Percentiles rank a stretch among this genome's conserved stretches.
These are phyloP conservation scores for Vollenhovia emeryi DNA, from an alignment of 1,140 invertebrate species.

Conservation along the genomic window DNA sequence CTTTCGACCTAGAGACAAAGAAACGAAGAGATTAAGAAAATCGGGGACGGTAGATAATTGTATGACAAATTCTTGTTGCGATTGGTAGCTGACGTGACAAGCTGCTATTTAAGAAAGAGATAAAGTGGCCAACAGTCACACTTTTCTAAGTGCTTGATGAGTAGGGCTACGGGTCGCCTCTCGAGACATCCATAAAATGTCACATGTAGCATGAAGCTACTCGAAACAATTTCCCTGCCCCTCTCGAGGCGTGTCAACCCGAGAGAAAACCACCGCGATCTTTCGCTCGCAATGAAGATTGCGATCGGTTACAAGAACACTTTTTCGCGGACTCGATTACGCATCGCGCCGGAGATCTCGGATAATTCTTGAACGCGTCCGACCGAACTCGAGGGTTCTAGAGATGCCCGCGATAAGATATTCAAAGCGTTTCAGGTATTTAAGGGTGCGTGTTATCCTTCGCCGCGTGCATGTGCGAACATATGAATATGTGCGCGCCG, in stretches of 20 bases:
- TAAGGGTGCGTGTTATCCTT: slow-evolving; percentile 75
- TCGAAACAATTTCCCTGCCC: slow-evolving; percentile 64
- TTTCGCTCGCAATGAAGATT: slow-evolving; percentile 73
- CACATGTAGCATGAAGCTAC: slow-evolving; percentile 54
- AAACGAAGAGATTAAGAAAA: slow-evolving; percentile 2
- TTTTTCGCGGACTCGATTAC: slow-evolving; percentile 58
- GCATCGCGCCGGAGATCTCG: slow-evolving; percentile 76
- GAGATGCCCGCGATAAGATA: slow-evolving; percentile 83
- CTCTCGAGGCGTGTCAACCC: slow-evolving; percentile 47
- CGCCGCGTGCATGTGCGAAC: slow-evolving; percentile 40
- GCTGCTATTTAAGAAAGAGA: background rate
- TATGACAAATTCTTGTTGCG: background rate
- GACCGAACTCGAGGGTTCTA: slow-evolving; percentile 82
- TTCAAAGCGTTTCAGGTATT: slow-evolving; percentile 83
- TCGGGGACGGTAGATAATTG: background rate
- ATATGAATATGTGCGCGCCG: slow-evolving; percentile 21
- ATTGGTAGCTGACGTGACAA: background rate
- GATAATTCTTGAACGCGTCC: slow-evolving; percentile 84
- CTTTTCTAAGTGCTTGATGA: background rate
- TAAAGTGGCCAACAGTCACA: background rate
- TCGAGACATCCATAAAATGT: background rate
- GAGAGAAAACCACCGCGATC: slow-evolving; percentile 30
- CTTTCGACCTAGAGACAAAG: background rate
- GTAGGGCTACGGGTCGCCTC: background rate
- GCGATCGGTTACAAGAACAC: slow-evolving; percentile 81